phyloP scores from a whole-genome alignment of 1,140 invertebrate genomes.

The Geopemphigus sp. region DNA sequence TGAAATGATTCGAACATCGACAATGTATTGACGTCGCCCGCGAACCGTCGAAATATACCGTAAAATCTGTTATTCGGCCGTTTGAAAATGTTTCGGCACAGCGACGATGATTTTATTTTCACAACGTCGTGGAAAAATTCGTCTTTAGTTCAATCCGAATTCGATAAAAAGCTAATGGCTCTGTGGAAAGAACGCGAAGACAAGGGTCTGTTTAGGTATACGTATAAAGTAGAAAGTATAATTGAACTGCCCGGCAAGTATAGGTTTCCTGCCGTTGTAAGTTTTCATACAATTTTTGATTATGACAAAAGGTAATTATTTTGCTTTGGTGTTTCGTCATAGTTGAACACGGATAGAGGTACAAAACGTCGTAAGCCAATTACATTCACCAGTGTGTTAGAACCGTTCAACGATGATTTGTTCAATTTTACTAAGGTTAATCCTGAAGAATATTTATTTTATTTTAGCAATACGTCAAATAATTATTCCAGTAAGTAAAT shows the following conservation, averaged over 20 bases:
- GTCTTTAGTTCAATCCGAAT: not conserved
- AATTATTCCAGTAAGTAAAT: conserved; percentile 2
- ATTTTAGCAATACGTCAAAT: conserved; percentile 57
- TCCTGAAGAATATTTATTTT: conserved; percentile 62
- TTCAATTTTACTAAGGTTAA: conserved; percentile 71
- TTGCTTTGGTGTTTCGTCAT: conserved; percentile 41
- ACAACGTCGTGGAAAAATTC: conserved; percentile 32
- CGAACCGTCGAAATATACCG: no score
- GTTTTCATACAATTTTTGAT: not conserved
- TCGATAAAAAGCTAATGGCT: not conserved
- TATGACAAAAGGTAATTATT: not conserved
- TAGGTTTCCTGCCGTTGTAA: conserved; percentile 28
- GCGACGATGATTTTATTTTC: conserved; percentile 21
- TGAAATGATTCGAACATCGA: no score
- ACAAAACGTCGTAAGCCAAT: conserved; percentile 64
- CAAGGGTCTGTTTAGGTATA: not conserved
- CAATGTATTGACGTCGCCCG: no score
- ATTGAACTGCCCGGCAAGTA: conserved; percentile 17
- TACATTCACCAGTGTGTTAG: conserved; percentile 59
- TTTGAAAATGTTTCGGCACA: conserved; percentile 4
- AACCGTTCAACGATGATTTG: conserved; percentile 62
- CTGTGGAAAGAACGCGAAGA: not conserved
- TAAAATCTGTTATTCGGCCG: no score
- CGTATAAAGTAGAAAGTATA: not conserved
- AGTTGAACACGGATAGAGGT: conserved; percentile 68